These are phyloP conservation scores for Eremophila alpestris DNA, from an alignment of 2,797 vertebrate genomes.

Conservation along the genomic window DNA sequence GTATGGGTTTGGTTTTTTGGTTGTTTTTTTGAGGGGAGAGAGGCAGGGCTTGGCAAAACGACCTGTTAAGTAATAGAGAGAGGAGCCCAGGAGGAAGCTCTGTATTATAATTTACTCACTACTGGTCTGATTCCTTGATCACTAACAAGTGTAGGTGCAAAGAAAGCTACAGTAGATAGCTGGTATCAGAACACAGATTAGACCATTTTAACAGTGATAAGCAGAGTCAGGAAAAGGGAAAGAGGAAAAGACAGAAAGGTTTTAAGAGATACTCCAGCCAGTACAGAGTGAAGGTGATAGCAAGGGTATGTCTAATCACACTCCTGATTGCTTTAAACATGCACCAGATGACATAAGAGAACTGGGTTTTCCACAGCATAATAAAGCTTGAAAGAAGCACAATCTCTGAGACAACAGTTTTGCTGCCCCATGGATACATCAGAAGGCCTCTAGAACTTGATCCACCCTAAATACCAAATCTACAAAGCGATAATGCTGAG, in stretches of 20 bases:
- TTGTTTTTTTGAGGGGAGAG: background rate
- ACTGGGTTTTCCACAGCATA: background rate
- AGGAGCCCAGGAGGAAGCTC: background rate
- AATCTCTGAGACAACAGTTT: background rate
- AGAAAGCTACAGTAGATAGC: background rate
- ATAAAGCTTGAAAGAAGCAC: background rate
- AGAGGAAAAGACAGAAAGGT: background rate
- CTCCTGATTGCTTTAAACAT: background rate
- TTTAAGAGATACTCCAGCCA: background rate
- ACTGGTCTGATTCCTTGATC: background rate
- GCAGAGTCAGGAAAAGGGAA: background rate
- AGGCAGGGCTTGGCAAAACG: rapidly evolving
- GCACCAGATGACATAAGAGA: background rate
- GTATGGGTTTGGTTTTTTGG: background rate
- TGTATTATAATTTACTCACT: background rate
- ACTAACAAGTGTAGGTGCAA: background rate
- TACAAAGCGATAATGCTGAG: background rate
- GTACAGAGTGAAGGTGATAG: background rate
- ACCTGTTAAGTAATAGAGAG: background rate
- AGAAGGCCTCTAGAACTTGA: background rate
- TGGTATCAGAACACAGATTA: background rate
- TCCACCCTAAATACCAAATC: background rate
- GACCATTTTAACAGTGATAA: background rate
- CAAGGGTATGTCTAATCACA: background rate
- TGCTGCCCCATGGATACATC: background rate